Conservation (phyloP, 2,888 invertebrate species). For the Urechis unicinctus region DNA sequence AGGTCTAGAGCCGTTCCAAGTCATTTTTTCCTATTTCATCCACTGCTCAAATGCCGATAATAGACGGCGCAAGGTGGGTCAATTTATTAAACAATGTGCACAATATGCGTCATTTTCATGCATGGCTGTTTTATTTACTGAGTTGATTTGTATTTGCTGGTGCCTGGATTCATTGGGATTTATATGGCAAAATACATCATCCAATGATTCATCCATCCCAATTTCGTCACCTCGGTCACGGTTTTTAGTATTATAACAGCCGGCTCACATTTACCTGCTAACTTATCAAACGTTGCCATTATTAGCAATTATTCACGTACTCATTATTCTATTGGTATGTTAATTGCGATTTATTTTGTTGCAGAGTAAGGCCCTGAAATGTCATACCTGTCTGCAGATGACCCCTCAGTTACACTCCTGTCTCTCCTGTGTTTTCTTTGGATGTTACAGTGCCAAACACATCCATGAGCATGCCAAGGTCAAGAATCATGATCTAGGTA, state of each 20-base stretch:
- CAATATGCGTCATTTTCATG: too few relatives aligned
- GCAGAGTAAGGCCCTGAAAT: constrained; percentile 72
- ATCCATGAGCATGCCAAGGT: constrained; percentile 77
- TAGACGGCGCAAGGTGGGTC: constrained; percentile 71
- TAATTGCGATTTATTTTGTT: too few relatives aligned
- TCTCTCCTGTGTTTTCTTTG: constrained; percentile 84
- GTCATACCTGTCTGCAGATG: constrained; percentile 73
- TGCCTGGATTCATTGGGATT: too few relatives aligned
- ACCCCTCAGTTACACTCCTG: constrained; percentile 57
- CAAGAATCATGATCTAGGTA: constrained; percentile 72
- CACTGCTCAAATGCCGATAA: constrained; percentile 74
- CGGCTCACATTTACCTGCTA: too few relatives aligned
- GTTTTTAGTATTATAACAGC: too few relatives aligned
- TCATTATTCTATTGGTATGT: too few relatives aligned
- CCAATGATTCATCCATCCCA: constrained; percentile 1
- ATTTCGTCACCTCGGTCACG: too few relatives aligned
- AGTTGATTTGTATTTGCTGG: too few relatives aligned
- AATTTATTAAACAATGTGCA: neutral
- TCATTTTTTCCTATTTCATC: constrained; percentile 76
- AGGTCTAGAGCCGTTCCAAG: constrained; percentile 67
- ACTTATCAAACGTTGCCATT: too few relatives aligned
- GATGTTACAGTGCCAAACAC: constrained; percentile 71
- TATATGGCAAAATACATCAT: too few relatives aligned
- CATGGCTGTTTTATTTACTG: too few relatives aligned
- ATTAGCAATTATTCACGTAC: too few relatives aligned